phyloP scores from a whole-genome alignment of 2,113 vertebrate species.

The Syngnathoides biaculeatus region DNA sequence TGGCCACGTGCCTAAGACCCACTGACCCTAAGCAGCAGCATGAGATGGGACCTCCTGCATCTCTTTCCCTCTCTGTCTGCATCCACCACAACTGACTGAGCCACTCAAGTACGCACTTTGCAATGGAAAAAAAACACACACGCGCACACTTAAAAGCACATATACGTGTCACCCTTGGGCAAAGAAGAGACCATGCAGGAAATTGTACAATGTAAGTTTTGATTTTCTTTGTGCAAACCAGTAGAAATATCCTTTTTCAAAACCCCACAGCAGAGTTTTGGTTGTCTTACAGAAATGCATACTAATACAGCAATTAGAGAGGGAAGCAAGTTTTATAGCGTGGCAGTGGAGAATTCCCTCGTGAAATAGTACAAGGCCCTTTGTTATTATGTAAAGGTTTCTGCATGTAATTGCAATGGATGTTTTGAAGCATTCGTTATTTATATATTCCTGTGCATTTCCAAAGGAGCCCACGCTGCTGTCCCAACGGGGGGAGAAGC shows the following conservation, averaged over 20 bases:
- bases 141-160: conserved; percentile 22
- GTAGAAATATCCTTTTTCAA: conserved; percentile 40
- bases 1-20: conserved; percentile 63
- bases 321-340: conserved; percentile 61
- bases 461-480: conserved; percentile 41
- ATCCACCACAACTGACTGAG: conserved; percentile 3
- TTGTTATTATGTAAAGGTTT: conserved; percentile 75
- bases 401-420: conserved; percentile 67
- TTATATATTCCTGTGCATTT: conserved; percentile 68
- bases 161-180: conserved; percentile 21
- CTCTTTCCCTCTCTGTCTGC: conserved; percentile 5
- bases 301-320: conserved; percentile 70
- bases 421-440: conserved; percentile 71
- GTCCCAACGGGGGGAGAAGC: conserved; percentile 39
- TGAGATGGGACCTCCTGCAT: conserved; percentile 53
- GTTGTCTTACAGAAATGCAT: conserved; percentile 64
- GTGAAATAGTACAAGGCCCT: conserved; percentile 65
- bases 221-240: conserved; percentile 51
- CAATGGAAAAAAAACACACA: neutral
- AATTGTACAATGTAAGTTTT: conserved; percentile 46
- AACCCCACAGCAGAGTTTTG: conserved; percentile 39
- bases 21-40: conserved; percentile 62
- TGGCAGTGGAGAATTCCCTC: conserved; percentile 65
- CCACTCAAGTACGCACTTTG: conserved; percentile 25
- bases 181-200: conserved; percentile 34